Percentiles rank a stretch among this genome's conserved stretches.
phyloP scores from a whole-genome alignment of 1,140 invertebrate species.

The Eumaeus atala region DNA sequence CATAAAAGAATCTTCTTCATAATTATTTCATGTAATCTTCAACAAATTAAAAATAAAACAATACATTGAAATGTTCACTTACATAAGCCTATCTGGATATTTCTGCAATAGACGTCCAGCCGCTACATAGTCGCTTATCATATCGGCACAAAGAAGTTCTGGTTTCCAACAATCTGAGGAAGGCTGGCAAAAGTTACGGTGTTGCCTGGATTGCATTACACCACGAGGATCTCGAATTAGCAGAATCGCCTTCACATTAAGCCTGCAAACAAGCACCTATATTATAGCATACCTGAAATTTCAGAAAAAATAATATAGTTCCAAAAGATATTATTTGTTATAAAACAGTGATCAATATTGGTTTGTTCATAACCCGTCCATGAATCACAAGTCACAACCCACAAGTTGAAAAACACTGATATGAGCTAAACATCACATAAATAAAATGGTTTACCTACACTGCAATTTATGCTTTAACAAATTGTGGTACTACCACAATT shows the following conservation, averaged over 20 bases:
- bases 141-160: slow-evolving; percentile 83
- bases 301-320: not conserved
- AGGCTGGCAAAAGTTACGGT: slow-evolving; percentile 89
- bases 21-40: too few relatives aligned
- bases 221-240: slow-evolving; percentile 90
- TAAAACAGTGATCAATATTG: too few relatives aligned
- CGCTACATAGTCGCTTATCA: slow-evolving; percentile 86
- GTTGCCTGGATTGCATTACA: slow-evolving; percentile 88
- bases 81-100: slow-evolving; percentile 85
- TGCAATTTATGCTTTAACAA: too few relatives aligned
- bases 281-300: not conserved
- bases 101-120: slow-evolving; percentile 79
- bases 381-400: too few relatives aligned
- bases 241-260: slow-evolving; percentile 84
- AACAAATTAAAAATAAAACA: too few relatives aligned
- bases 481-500: too few relatives aligned
- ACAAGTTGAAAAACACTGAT: too few relatives aligned
- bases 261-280: slow-evolving; percentile 65
- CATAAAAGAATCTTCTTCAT: too few relatives aligned
- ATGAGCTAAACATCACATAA: too few relatives aligned
- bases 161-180: slow-evolving; percentile 88
- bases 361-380: too few relatives aligned
- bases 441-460: too few relatives aligned
- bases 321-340: not conserved
- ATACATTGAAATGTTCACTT: slow-evolving; percentile 23